Percentiles rank a stretch among this genome's conserved stretches.
These are phyloP conservation scores for Dicrurus megarhynchus DNA, from an alignment of 2,113 vertebrate species.

Conservation along the genomic window DNA sequence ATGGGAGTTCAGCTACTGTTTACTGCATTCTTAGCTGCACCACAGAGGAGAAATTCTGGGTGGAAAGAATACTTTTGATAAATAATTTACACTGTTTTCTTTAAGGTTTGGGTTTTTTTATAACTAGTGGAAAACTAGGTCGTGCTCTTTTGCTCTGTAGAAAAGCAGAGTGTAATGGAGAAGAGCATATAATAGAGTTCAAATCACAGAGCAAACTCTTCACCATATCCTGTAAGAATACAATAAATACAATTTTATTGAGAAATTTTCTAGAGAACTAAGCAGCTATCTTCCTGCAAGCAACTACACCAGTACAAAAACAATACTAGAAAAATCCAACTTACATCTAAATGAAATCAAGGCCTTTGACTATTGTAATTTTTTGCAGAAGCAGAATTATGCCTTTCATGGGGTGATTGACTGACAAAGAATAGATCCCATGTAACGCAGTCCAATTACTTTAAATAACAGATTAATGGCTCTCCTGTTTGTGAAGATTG, in stretches of 20 bases:
- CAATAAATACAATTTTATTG: background rate
- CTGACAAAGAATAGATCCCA: background rate
- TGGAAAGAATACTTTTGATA: constrained; percentile 2
- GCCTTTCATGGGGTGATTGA: background rate
- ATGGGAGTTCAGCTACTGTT: background rate
- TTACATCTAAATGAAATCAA: background rate
- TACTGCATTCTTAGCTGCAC: background rate
- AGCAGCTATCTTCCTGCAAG: background rate
- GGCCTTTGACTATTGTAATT: background rate
- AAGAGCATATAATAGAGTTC: background rate
- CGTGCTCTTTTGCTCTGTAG: background rate
- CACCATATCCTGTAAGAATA: background rate
- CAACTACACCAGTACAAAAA: background rate
- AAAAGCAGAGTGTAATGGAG: background rate
- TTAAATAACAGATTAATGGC: constrained; percentile 27
- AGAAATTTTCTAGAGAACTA: background rate
- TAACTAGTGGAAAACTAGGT: background rate
- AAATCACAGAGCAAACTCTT: background rate
- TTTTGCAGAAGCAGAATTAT: background rate
- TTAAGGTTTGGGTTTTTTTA: background rate
- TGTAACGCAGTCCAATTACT: background rate
- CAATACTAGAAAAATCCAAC: background rate
- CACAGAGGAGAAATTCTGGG: background rate
- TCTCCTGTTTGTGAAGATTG: background rate
- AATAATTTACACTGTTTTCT: constrained; percentile 16